Percentiles rank a stretch among this genome's conserved stretches.
These are phyloP conservation scores for Gobio gobio DNA, from an alignment of 2,113 vertebrate species.

Conservation along the genomic window DNA sequence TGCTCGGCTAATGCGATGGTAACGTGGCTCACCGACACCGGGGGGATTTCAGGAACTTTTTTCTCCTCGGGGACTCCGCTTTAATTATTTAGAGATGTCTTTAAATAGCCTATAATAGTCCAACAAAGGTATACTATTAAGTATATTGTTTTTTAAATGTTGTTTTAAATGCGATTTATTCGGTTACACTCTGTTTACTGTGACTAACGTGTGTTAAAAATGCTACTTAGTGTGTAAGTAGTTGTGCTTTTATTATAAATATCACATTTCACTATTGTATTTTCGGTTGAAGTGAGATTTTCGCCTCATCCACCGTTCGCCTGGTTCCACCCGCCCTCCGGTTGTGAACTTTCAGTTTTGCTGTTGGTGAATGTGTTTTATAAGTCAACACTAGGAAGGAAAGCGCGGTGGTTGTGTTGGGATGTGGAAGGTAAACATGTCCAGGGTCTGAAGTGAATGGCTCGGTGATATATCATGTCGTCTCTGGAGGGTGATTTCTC, in stretches of 20 bases:
- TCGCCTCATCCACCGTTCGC: not conserved
- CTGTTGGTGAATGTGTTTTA: not conserved
- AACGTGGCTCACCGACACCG: conserved; percentile 34
- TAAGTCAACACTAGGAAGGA: not conserved
- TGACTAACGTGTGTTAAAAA: not conserved
- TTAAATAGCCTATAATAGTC: not conserved
- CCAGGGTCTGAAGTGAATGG: not conserved
- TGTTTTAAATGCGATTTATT: not conserved
- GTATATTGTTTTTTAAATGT: not conserved
- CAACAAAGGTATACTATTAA: not conserved
- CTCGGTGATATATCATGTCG: conserved; percentile 17
- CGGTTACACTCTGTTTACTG: not conserved
- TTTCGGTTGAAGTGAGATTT: conserved; percentile 1
- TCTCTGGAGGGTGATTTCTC: conserved; percentile 44
- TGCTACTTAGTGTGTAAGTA: not conserved
- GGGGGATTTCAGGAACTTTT: conserved; percentile 38
- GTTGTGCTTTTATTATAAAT: not conserved
- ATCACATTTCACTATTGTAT: not conserved
- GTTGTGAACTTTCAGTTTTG: conserved; percentile 5
- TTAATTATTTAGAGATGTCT: not conserved
- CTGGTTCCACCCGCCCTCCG: not conserved
- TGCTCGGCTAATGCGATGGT: conserved; percentile 27
- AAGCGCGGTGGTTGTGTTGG: not conserved
- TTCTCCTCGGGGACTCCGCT: conserved; percentile 2
- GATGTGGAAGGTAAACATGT: conserved; percentile 42